Evolutionary conservation across 2,113 vertebrate genomes (phyloP), one percentile per base, ranked within the genome.

Genomic region (Poicephalus meyeri): DNA sequence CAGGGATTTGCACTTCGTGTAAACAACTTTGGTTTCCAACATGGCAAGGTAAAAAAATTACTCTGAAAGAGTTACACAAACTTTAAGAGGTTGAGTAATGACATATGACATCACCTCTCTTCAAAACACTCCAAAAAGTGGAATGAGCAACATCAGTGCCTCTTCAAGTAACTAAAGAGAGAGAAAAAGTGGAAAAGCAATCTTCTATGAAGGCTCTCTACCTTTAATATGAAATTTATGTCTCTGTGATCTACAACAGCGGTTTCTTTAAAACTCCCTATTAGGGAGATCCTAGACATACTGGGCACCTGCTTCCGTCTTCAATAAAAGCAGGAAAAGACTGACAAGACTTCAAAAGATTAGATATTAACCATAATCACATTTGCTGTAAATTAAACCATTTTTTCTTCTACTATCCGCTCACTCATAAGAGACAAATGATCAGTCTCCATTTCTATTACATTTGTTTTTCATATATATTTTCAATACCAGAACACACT

Each of bases 1-100:
- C 58, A 84, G 44, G 58, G 69, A 95, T 85, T 95, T 95, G 50
- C 42, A 82, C 33, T 86, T 84, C 72, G 44, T 84, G 73, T 91
- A 96, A 97, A 97, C 86, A 97, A 90, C 83, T 76, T 73, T 21
- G 20, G 66, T 86, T 96, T 90, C 79, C 41, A 90, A 78, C 80
- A 95, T 28, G 41, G 90, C 66, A 85, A 92, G 56, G 79, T 84
- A 94, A 89, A 93, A 93, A 96, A 93, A 83, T 90, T 71, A 92
- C 80, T 81, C 78, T 84, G 64, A 86, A 94, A 44, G 41, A 80
- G 89, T 95, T 96, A 96, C 79, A 95, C 71, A 93, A 89, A 96
- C 80, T 95, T 89, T 49, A 83, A 80, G 92, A 52, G 28, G 50
- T 71, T 95, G 69, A 91, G 33, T 83, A 92, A 92, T 68, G 94